phyloP scores from a whole-genome alignment of 2,888 invertebrate species.

The Drosophila peninsularis region DNA sequence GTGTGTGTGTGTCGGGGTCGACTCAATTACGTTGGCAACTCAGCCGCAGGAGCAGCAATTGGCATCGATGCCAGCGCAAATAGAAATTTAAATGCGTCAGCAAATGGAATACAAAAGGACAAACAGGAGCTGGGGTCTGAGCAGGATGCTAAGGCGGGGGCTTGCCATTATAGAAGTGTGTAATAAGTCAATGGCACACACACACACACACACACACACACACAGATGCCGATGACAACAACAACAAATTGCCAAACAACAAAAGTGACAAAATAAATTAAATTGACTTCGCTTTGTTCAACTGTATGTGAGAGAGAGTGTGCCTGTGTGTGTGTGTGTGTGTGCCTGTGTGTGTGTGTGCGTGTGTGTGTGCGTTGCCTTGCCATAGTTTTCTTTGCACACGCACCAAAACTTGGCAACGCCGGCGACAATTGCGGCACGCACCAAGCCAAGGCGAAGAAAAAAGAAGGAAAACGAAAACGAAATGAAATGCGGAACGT shows the following conservation, averaged over 20 bases:
- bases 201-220: constrained; percentile 22
- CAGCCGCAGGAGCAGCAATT: constrained; percentile 50
- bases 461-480: not conserved
- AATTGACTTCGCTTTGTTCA: constrained; percentile 69
- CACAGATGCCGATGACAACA: constrained; percentile 38
- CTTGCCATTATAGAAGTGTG: constrained; percentile 29
- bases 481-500: constrained; percentile 32
- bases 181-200: constrained; percentile 54
- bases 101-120: constrained; percentile 60
- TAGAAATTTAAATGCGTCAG: constrained; percentile 77
- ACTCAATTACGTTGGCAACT: constrained; percentile 48
- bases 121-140: constrained; percentile 7
- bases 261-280: constrained; percentile 78
- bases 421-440: constrained; percentile 69
- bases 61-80: constrained; percentile 57
- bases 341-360: not conserved
- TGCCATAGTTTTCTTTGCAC: constrained; percentile 58
- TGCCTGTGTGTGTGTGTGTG: constrained; percentile 6
- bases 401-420: constrained; percentile 56
- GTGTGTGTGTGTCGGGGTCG: constrained; percentile 37
- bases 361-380: constrained; percentile 62
- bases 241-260: constrained; percentile 59
- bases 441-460: constrained; percentile 40
- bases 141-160: not conserved
- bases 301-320: constrained; percentile 9